Evolutionary conservation across 2,888 invertebrate species (phyloP).

Genomic region (Folsomia manolachei): DNA sequence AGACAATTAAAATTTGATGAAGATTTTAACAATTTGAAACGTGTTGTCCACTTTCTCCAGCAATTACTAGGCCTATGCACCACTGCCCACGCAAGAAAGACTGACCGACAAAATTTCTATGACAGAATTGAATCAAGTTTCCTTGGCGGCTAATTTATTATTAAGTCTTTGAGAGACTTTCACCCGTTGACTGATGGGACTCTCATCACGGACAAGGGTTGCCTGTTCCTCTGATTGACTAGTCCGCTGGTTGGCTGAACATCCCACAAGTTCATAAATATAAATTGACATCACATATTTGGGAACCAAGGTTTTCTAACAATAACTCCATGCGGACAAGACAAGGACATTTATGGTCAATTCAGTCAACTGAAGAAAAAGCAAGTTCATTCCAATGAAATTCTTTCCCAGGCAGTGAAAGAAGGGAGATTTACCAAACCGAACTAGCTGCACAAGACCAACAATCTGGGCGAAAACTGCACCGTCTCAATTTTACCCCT

Average conservation of each 20-base stretch:
- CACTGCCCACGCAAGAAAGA: not conserved
- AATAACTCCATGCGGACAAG: not conserved
- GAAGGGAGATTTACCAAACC: not conserved
- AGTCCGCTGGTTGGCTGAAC: not conserved
- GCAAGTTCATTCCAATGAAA: not conserved
- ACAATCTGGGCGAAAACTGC: no score
- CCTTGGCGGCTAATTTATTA: not conserved
- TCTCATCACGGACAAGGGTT: not conserved
- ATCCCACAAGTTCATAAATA: conserved; percentile 16
- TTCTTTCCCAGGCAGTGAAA: not conserved
- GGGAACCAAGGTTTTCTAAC: not conserved
- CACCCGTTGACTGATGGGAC: not conserved
- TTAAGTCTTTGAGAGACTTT: not conserved
- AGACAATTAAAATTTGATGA: no score
- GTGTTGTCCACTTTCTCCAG: no score
- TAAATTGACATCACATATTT: conserved; percentile 17
- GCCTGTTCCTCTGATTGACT: not conserved
- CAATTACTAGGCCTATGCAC: no score
- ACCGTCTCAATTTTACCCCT: not conserved
- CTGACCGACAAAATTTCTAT: not conserved
- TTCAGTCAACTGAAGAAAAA: not conserved
- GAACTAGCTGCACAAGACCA: no score
- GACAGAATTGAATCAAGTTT: not conserved
- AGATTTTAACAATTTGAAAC: no score
- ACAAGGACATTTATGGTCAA: not conserved